phyloP scores from a whole-genome alignment of 1,140 invertebrate genomes.

The Drosophila varians region DNA sequence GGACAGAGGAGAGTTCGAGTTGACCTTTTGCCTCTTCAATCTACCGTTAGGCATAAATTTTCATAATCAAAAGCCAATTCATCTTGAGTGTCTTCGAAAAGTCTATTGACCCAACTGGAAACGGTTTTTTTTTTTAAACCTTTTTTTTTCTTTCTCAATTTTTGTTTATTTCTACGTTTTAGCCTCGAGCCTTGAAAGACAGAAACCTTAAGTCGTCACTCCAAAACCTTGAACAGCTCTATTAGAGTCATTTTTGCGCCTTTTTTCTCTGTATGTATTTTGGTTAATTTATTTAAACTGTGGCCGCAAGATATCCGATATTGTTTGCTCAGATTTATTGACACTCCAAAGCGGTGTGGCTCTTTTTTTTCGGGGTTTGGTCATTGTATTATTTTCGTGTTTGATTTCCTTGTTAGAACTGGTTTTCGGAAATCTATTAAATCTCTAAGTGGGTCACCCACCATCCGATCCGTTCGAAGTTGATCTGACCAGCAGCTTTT shows the following conservation, averaged over 20 bases:
- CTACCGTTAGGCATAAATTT: conserved; percentile 33
- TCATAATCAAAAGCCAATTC: conserved; percentile 10
- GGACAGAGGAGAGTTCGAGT: background rate
- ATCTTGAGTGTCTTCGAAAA: conserved; percentile 6
- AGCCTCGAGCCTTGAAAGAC: conserved; percentile 21
- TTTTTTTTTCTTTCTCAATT: background rate
- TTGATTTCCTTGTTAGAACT: conserved; percentile 74
- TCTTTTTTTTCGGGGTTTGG: conserved; percentile 23
- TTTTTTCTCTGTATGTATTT: conserved; percentile 9
- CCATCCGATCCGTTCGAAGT: background rate
- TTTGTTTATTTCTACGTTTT: conserved; percentile 8
- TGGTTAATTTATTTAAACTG: conserved; percentile 73
- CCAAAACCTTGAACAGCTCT: conserved; percentile 49
- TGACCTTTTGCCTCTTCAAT: conserved; percentile 4
- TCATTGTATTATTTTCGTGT: conserved; percentile 38
- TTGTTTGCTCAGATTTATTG: conserved; percentile 64
- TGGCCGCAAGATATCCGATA: conserved; percentile 46
- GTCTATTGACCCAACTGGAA: conserved; percentile 49
- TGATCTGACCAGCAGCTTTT: conserved; percentile 10
- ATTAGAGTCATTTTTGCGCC: conserved; percentile 41
- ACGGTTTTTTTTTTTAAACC: conserved; percentile 8
- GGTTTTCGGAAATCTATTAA: conserved; percentile 56
- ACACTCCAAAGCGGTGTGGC: conserved; percentile 18
- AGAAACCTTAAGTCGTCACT: conserved; percentile 28
- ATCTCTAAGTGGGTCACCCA: conserved; percentile 60